Evolutionary conservation across 2,888 invertebrate genomes (phyloP).

Genomic region (Perdita meconis): DNA sequence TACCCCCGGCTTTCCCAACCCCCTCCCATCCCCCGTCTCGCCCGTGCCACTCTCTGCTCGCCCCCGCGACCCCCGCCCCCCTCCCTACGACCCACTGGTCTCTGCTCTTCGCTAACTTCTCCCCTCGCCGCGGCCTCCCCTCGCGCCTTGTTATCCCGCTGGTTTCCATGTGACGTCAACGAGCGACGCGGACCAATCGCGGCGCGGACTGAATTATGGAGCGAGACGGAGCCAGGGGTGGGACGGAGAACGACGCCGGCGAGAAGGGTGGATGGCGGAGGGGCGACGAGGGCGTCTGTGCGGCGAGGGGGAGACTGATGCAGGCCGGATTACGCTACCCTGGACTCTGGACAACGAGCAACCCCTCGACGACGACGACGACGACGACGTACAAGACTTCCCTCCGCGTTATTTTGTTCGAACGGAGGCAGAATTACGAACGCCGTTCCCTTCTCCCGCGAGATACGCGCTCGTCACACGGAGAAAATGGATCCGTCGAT

Average conservation of each 20-base stretch:
- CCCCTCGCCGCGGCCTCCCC: constrained; percentile 44
- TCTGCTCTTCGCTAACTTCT: constrained; percentile 24
- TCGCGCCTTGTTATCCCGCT: constrained; percentile 74
- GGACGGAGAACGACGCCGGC: constrained; percentile 19
- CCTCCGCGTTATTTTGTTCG: constrained; percentile 42
- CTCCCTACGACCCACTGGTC: constrained; percentile 12
- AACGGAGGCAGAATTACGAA: constrained; percentile 32
- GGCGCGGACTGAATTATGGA: constrained; percentile 79
- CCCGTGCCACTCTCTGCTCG: constrained; percentile 27
- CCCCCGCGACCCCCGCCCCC: constrained; percentile 3
- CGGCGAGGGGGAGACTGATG: constrained; percentile 48
- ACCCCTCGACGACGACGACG: constrained; percentile 57
- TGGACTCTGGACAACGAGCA: constrained; percentile 66
- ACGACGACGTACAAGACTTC: constrained; percentile 38
- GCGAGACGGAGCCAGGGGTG: constrained; percentile 57
- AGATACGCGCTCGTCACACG: background rate
- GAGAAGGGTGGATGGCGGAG: constrained; percentile 48
- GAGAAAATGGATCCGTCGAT: constrained; percentile 18
- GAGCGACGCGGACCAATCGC: constrained; percentile 76
- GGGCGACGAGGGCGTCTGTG: constrained; percentile 50
- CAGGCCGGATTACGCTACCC: constrained; percentile 77
- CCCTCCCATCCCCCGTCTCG: constrained; percentile 53
- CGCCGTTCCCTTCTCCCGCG: constrained; percentile 2
- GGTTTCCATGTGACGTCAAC: constrained; percentile 80
- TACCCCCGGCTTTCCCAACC: constrained; percentile 69